Conservation (phyloP, 1,140 invertebrate species). For the Drosophila punjabiensis region DNA sequence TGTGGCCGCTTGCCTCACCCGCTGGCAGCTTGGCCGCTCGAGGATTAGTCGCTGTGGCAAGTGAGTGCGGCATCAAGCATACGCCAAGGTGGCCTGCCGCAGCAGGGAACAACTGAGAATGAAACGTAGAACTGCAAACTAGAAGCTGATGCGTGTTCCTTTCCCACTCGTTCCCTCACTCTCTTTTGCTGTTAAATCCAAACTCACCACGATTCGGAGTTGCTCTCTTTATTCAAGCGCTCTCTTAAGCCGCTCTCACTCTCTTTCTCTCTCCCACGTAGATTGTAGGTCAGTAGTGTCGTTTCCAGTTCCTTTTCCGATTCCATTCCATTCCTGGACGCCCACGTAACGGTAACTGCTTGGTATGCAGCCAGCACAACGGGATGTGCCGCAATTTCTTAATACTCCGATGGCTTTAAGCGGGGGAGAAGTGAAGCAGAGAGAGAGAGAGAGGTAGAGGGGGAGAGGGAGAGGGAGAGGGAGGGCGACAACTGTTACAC, state of each 20-base stretch:
- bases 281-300: slow-evolving; percentile 73
- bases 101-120: neutral
- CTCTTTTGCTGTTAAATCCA: slow-evolving; percentile 62
- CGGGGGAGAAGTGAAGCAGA: neutral
- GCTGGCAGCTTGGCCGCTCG: neutral
- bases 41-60: slow-evolving; percentile 14
- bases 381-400: slow-evolving; percentile 59
- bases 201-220: slow-evolving; percentile 78
- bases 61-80: slow-evolving; percentile 34
- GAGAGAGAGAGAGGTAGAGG: neutral
- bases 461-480: neutral
- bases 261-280: slow-evolving; percentile 1
- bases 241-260: slow-evolving; percentile 53
- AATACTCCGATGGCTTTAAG: slow-evolving; percentile 43
- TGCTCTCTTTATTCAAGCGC: slow-evolving; percentile 35
- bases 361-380: slow-evolving; percentile 53
- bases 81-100: slow-evolving; percentile 16
- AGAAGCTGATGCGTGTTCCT: neutral
- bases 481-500: slow-evolving; percentile 65
- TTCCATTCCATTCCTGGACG: slow-evolving; percentile 25
- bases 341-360: slow-evolving; percentile 29
- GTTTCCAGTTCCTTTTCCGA: slow-evolving; percentile 21
- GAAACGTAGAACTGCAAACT: neutral
- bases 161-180: slow-evolving; percentile 5
- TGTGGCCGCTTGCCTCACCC: slow-evolving; percentile 1